phyloP scores from a whole-genome alignment of 2,113 vertebrate species.

The Leuciscus idus region DNA sequence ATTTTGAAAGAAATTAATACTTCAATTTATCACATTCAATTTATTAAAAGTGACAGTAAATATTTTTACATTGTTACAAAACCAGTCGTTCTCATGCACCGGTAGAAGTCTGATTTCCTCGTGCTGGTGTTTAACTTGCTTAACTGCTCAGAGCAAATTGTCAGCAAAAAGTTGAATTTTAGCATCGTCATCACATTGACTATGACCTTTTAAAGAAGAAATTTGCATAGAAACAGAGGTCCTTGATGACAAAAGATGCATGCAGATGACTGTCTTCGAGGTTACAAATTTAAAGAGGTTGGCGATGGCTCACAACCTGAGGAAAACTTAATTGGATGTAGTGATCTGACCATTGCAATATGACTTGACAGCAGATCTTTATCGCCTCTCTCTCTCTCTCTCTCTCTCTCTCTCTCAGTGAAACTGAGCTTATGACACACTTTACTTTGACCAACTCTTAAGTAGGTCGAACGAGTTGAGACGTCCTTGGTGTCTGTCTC shows the following conservation, averaged over 20 bases:
- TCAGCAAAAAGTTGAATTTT: background rate
- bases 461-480: conserved; percentile 62
- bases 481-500: conserved; percentile 48
- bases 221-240: conserved; percentile 67
- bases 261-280: conserved; percentile 26
- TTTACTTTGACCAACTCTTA: conserved; percentile 58
- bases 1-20: too few relatives aligned
- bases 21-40: background rate
- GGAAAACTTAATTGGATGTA: background rate
- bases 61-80: background rate
- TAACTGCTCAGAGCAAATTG: background rate
- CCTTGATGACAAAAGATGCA: conserved; percentile 32
- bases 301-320: background rate
- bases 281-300: background rate
- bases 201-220: conserved; percentile 66
- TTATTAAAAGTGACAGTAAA: background rate
- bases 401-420: conserved; percentile 21
- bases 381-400: conserved; percentile 20
- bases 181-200: conserved; percentile 30
- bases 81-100: background rate
- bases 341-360: background rate
- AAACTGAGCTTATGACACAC: conserved; percentile 60
- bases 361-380: background rate
- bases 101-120: conserved; percentile 4
- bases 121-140: background rate